These are phyloP conservation scores for Hemicordylus capensis DNA, from an alignment of 2,113 vertebrate species.

Conservation along the genomic window DNA sequence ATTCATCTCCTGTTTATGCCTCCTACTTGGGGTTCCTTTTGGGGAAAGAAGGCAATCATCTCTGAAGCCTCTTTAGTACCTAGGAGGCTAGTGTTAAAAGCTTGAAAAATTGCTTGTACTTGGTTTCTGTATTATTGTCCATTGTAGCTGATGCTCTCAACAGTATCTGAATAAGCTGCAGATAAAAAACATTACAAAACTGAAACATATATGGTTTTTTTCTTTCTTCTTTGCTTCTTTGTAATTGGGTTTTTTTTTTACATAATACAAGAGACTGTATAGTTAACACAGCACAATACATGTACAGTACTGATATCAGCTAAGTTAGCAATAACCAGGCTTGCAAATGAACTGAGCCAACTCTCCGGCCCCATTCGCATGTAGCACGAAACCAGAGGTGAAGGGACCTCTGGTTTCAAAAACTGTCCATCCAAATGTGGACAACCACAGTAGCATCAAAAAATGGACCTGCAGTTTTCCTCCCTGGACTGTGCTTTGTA, in stretches of 20 bases:
- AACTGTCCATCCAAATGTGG: too few species aligned
- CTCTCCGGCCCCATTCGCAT: too few species aligned
- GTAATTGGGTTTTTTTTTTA: not conserved
- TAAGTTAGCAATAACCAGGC: not conserved
- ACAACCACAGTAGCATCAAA: too few species aligned
- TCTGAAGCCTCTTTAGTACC: not conserved
- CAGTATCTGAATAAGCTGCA: not conserved
- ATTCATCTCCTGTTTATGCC: too few species aligned
- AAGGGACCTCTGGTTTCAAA: too few species aligned
- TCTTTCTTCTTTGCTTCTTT: not conserved
- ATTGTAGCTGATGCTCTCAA: too few species aligned
- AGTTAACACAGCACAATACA: not conserved
- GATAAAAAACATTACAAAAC: not conserved
- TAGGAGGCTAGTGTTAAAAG: not conserved
- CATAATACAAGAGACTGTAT: not conserved
- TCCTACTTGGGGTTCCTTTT: too few species aligned
- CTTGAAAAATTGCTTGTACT: not conserved
- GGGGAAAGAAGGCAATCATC: too few species aligned
- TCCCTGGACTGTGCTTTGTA: too few species aligned
- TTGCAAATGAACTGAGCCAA: not conserved
- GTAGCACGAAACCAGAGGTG: too few species aligned
- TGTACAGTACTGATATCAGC: not conserved
- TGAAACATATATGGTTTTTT: not conserved
- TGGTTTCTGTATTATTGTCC: not conserved
- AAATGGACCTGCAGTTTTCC: too few species aligned